Conservation (phyloP, 1,140 invertebrate genomes). For the Danaus plexippus region DNA sequence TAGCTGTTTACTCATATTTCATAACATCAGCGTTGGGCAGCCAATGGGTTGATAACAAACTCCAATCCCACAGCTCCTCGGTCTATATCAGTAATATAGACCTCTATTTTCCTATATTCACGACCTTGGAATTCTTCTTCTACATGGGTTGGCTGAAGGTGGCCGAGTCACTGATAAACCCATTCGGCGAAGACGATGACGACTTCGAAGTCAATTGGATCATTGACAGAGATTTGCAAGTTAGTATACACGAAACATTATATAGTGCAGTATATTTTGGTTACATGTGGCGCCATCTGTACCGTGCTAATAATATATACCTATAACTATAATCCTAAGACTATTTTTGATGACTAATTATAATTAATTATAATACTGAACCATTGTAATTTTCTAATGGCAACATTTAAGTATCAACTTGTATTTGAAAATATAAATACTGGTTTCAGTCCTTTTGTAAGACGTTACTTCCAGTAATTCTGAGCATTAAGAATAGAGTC, state of each 20-base stretch:
- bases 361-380: no score
- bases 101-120: slow-evolving; percentile 91
- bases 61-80: slow-evolving; percentile 30
- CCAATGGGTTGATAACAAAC: slow-evolving; percentile 80
- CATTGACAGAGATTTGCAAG: slow-evolving; percentile 88
- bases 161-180: slow-evolving; percentile 87
- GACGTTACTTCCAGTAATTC: no score
- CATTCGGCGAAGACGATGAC: slow-evolving; percentile 94
- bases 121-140: slow-evolving; percentile 87
- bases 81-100: slow-evolving; percentile 75
- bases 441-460: no score
- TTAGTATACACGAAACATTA: slow-evolving; percentile 31
- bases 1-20: slow-evolving; percentile 94
- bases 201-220: slow-evolving; percentile 87
- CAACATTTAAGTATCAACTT: no score
- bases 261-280: no score
- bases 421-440: no score
- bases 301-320: no score
- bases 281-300: no score
- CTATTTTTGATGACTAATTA: no score
- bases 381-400: no score
- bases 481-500: no score
- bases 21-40: slow-evolving; percentile 85
- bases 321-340: no score
- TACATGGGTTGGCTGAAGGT: slow-evolving; percentile 96